Base-by-base conservation (phyloP, 2,113 vertebrate genomes). In the Cynoglossus semilaevis region DNA sequence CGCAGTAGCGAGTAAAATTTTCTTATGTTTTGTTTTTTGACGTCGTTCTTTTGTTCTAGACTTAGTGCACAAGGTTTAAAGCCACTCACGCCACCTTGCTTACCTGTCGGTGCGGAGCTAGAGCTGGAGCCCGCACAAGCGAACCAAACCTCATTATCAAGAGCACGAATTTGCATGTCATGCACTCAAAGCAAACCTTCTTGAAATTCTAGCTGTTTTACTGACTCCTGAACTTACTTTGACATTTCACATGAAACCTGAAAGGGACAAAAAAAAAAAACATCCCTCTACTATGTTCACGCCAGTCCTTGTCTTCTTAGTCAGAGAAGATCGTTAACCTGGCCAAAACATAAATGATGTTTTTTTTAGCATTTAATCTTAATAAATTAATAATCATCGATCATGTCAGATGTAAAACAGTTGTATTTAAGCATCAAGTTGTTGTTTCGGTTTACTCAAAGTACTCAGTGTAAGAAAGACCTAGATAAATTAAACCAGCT, bases 21-120 rank as follows among this genome's bases (percentile, higher is more conserved):
- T n/a, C 0, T 15, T 0, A 5, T n/a, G 9, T 9, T 1, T 29
- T 29, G 22, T 4, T 47, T 38, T 38, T 38, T 47, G 9, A 34
- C 2, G 12, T 8, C 37, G 12, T 13, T 40, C 37, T 13, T 13
- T 9, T 41, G 38, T 41, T 41, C 38, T 41, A 13, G 12, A 13
- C 10, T 4, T 8, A 1, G 0, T 16, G 1, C 5, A 41, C 14
- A 1, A 37, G 45, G 34, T 58, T 34, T 9, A 22, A n/a, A n/a
- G 48, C 18, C 40, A 41, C 22, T 49, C 51, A 16, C 11, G 44
- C 11, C 22, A 72, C 77, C 77, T 83, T 62, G 19, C 67, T 47
- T 44, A 72, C 72, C 69, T 76, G 69, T 50, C 19, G 5, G 22
- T 34, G 48, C 12, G 17, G 35, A 37, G 18, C 49, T 49, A 17